phyloP scores from a whole-genome alignment of 2,797 vertebrate species.

The Hippopotamyrus pictus region DNA sequence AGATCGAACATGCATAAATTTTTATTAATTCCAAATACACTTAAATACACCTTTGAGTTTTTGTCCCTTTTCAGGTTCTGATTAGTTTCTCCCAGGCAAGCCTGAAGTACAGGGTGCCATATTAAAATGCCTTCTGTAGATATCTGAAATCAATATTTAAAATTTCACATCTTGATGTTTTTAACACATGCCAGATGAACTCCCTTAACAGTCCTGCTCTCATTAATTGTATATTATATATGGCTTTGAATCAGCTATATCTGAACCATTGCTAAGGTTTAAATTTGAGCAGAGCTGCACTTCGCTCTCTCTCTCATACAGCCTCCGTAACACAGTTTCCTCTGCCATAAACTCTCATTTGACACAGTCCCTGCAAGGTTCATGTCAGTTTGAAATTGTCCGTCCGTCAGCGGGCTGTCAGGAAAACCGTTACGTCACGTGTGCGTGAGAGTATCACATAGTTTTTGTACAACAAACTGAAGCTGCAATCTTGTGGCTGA shows the following conservation, averaged over 20 bases:
- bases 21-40: slow-evolving; percentile 9
- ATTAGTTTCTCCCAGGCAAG: background rate
- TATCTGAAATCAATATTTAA: background rate
- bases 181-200: background rate
- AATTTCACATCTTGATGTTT: slow-evolving; percentile 11
- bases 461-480: background rate
- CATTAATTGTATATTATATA: background rate
- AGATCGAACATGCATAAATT: background rate
- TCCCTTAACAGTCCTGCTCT: background rate
- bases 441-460: background rate
- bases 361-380: background rate
- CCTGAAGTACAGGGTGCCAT: background rate
- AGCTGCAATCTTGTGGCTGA: background rate
- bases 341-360: background rate
- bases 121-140: background rate
- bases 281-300: background rate
- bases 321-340: background rate
- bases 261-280: background rate
- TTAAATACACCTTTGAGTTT: background rate
- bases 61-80: background rate
- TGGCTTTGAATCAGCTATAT: slow-evolving; percentile 5
- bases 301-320: background rate
- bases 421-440: background rate
- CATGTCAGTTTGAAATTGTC: background rate
- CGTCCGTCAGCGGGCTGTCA: background rate